Base-by-base conservation (phyloP, 2,113 vertebrate genomes). In the Perognathus longimembris region DNA sequence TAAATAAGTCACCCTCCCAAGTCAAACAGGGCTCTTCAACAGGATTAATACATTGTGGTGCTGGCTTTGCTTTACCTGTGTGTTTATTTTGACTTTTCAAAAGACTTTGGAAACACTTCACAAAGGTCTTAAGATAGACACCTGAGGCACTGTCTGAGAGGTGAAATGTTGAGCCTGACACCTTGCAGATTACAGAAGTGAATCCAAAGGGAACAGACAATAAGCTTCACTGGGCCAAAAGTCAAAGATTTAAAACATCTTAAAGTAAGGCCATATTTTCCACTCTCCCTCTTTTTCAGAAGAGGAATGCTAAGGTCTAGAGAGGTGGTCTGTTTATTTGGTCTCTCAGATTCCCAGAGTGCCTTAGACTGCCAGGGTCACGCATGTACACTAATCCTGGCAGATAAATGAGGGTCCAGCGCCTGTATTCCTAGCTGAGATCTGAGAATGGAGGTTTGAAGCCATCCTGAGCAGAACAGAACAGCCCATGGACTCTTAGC, bases 31-130 rank as follows among this genome's bases (percentile, higher is more conserved):
- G 71, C 36, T 82, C 73, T 93, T 59, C 57, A 28, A 7, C 0
- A 40, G 69, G 74, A 80, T 57, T 45, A 21, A 32, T 66, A 73
- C 42, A 83, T 15, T 34, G 42, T 76, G 42, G 38, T 38, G 8
- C 34, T 57, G 70, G 21, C 24, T 71, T 77, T 67, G 34, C 32
- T 42, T 79, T 15, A 75, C 26, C 12, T 54, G 50, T 4, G 9
- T 50, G 32, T 89, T 77, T 85, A 83, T 54, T 69, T 9, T 80
- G 67, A 89, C 57, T 89, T 89, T 84, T 87, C 71, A 79, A 21
- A 91, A 79, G 30, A 64, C 73, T 50, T 59, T 64, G 42, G 50
- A 73, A 81, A 78, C 2, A 77, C 63, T 82, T 75, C 42, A 30
- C 12, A 40, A 30, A 88, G 73, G 42, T 54, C 84, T 70, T 80